phyloP scores from a whole-genome alignment of 2,888 invertebrate genomes.

The Plemyria rubiginata region DNA sequence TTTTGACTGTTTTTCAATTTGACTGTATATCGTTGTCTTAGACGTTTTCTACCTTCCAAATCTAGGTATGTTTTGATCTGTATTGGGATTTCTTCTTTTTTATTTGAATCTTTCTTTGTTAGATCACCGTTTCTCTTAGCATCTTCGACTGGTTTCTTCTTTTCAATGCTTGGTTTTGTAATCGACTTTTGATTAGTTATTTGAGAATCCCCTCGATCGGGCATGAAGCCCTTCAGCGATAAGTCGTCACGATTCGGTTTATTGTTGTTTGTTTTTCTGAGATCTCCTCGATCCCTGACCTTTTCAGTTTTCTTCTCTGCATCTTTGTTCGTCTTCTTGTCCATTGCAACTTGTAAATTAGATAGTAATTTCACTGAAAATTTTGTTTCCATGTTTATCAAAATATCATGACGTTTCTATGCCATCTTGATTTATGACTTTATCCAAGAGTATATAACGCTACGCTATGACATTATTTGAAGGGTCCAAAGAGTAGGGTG shows the following conservation, averaged over 20 bases:
- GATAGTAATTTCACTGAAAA: conserved; percentile 38
- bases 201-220: conserved; percentile 50
- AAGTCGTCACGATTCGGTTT: conserved; percentile 16
- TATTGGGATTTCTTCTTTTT: conserved; percentile 4
- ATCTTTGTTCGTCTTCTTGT: conserved; percentile 33
- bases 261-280: conserved; percentile 25
- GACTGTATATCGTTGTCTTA: conserved; percentile 46
- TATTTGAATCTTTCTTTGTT: conserved; percentile 9
- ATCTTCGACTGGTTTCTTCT: conserved; percentile 8
- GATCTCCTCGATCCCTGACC: conserved; percentile 46
- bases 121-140: conserved; percentile 10
- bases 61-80: conserved; percentile 19
- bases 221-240: conserved; percentile 24
- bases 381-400: conserved; percentile 32
- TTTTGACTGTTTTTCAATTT: conserved; percentile 36
- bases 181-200: conserved; percentile 11
- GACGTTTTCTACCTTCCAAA: conserved; percentile 39
- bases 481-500: no score
- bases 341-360: conserved; percentile 42
- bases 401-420: conserved; percentile 19
- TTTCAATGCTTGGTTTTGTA: conserved; percentile 5
- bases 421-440: conserved; percentile 20
- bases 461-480: neutral
- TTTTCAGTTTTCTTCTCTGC: conserved; percentile 39
- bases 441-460: no score